phyloP scores from a whole-genome alignment of 1,140 invertebrate species.

The Drosophila erecta region DNA sequence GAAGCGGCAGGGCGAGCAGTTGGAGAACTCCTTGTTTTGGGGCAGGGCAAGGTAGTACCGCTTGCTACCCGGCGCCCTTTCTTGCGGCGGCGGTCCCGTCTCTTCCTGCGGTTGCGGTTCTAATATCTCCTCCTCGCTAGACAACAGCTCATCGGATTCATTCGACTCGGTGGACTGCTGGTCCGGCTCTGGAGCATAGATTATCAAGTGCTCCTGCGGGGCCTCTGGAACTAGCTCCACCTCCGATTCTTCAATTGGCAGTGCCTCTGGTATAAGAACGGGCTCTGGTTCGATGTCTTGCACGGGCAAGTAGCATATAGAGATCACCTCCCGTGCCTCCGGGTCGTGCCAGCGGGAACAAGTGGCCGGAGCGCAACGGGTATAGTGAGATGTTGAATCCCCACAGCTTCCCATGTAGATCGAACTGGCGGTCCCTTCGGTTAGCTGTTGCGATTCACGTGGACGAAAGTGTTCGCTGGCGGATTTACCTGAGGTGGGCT shows the following conservation, averaged over 20 bases:
- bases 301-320: slow-evolving; percentile 5
- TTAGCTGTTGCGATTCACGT: not conserved
- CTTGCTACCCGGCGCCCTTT: not conserved
- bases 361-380: not conserved
- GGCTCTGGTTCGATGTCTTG: not conserved
- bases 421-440: not conserved
- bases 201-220: not conserved
- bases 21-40: slow-evolving; percentile 70
- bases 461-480: not conserved
- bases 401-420: slow-evolving; percentile 8
- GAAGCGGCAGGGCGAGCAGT: slow-evolving; percentile 73
- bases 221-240: not conserved
- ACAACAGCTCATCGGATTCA: not conserved
- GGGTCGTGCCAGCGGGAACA: slow-evolving; percentile 1
- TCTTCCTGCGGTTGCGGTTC: not conserved
- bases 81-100: not conserved
- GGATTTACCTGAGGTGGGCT: slow-evolving; percentile 26
- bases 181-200: not conserved
- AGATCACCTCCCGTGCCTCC: slow-evolving; percentile 23
- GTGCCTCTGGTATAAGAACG: not conserved
- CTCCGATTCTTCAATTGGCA: not conserved
- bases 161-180: not conserved
- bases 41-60: slow-evolving; percentile 63
- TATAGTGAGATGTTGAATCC: slow-evolving; percentile 3
- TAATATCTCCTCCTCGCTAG: not conserved